These are phyloP conservation scores for Perccottus glenii DNA, from an alignment of 2,113 vertebrate species.

Conservation along the genomic window DNA sequence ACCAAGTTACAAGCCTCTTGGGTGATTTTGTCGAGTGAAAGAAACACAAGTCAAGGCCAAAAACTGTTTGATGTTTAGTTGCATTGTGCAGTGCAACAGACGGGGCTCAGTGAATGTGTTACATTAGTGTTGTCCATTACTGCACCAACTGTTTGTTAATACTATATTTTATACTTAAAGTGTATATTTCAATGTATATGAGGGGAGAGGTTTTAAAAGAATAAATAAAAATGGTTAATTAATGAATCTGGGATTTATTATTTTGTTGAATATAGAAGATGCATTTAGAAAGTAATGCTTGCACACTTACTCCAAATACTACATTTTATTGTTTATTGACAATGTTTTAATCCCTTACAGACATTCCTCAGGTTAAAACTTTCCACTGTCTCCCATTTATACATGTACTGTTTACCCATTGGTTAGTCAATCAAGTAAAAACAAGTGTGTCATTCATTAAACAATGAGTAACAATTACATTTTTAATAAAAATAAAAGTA, in stretches of 20 bases:
- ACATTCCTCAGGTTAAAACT: too few species aligned
- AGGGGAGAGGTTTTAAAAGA: constrained; percentile 68
- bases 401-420: too few species aligned
- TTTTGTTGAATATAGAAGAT: too few species aligned
- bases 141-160: constrained; percentile 46
- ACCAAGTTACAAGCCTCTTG: background rate
- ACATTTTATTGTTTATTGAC: too few species aligned
- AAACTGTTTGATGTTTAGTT: constrained; percentile 16
- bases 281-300: too few species aligned
- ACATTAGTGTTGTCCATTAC: constrained; percentile 10
- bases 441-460: too few species aligned
- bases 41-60: constrained; percentile 40
- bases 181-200: constrained; percentile 37
- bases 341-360: too few species aligned
- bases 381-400: too few species aligned
- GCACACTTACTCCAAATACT: too few species aligned
- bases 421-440: too few species aligned
- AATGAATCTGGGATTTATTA: background rate
- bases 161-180: constrained; percentile 53
- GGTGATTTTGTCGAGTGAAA: background rate
- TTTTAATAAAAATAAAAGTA: too few species aligned
- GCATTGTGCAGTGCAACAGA: constrained; percentile 13
- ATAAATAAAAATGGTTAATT: constrained; percentile 45
- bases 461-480: too few species aligned
- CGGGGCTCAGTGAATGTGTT: constrained; percentile 28